These are phyloP conservation scores for Turritopsis rubra DNA, from an alignment of 30 jellyfish, hydroid and myxozoan species.

Conservation along the genomic window DNA sequence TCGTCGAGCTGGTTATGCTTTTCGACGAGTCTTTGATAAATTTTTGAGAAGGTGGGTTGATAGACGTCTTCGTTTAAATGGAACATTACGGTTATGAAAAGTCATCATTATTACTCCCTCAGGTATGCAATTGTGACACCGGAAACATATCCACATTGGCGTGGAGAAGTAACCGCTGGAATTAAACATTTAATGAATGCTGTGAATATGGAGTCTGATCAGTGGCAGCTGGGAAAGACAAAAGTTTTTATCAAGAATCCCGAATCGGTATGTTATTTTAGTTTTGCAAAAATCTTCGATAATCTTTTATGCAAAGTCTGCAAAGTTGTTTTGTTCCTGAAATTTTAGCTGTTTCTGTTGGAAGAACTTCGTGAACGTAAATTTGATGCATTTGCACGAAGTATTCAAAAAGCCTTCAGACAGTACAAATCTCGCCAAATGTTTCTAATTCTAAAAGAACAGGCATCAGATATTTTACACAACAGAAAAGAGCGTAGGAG, in stretches of 20 bases:
- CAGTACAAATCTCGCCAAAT: slow-evolving; percentile 74
- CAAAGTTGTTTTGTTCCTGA: not conserved
- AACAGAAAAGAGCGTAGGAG: slow-evolving; percentile 87
- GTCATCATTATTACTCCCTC: not conserved
- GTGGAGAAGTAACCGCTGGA: slow-evolving; percentile 76
- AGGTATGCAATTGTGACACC: slow-evolving; percentile 88
- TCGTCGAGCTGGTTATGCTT: slow-evolving; percentile 98
- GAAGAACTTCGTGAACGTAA: slow-evolving; percentile 97
- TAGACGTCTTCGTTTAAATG: not conserved
- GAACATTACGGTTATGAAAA: too few species aligned
- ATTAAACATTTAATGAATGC: slow-evolving; percentile 79
- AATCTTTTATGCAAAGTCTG: not conserved
- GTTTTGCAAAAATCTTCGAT: not conserved
- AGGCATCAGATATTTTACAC: slow-evolving; percentile 80
- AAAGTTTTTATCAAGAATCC: slow-evolving; percentile 95
- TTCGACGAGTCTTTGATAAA: slow-evolving; percentile 78
- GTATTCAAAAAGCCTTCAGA: slow-evolving; percentile 81
- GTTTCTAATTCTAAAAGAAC: slow-evolving; percentile 70
- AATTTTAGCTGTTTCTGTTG: slow-evolving; percentile 68
- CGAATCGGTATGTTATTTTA: slow-evolving; percentile 71
- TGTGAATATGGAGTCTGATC: slow-evolving; percentile 94
- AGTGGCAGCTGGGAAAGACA: slow-evolving; percentile 97
- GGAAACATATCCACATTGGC: slow-evolving; percentile 94
- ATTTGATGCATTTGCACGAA: slow-evolving; percentile 87
- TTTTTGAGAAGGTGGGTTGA: slow-evolving; percentile 65